phyloP scores from a whole-genome alignment of 1,140 invertebrate species.

The Chymomyza costata region DNA sequence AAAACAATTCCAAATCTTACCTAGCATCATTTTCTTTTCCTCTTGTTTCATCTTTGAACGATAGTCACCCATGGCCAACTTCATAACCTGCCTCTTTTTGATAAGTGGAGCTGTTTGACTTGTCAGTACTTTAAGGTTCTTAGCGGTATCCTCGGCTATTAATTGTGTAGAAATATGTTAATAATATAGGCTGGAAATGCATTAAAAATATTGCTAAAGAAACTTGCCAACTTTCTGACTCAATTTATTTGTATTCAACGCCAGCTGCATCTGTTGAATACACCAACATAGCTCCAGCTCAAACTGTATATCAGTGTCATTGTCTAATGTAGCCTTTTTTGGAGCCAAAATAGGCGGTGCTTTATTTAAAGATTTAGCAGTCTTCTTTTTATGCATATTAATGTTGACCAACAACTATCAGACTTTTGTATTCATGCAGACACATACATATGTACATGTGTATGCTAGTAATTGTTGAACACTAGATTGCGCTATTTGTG shows the following conservation, averaged over 20 bases:
- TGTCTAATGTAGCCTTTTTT: constrained; percentile 33
- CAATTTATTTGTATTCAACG: constrained; percentile 79
- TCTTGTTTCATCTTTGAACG: constrained; percentile 84
- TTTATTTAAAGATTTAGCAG: constrained; percentile 46
- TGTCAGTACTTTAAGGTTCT: constrained; percentile 81
- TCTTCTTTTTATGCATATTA: constrained; percentile 46
- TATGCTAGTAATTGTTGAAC: too few relatives aligned
- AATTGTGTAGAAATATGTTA: neutral
- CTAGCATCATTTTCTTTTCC: constrained; percentile 80
- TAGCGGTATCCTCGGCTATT: constrained; percentile 79
- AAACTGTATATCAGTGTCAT: constrained; percentile 81
- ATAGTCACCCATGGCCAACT: constrained; percentile 84
- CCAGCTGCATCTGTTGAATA: constrained; percentile 81
- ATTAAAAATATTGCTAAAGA: neutral
- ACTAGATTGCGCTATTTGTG: too few relatives aligned
- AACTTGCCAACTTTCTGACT: constrained; percentile 77
- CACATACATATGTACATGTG: constrained; percentile 1
- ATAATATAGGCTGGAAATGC: neutral
- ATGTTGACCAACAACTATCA: constrained; percentile 4
- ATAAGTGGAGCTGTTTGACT: constrained; percentile 81
- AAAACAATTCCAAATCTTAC: constrained; percentile 28
- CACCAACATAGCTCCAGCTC: constrained; percentile 86
- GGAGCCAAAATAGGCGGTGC: constrained; percentile 46
- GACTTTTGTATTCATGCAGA: constrained; percentile 10
- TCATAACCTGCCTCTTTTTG: constrained; percentile 84